phyloP scores from a whole-genome alignment of 2,888 invertebrate species.

The Amaurobius ferox region DNA sequence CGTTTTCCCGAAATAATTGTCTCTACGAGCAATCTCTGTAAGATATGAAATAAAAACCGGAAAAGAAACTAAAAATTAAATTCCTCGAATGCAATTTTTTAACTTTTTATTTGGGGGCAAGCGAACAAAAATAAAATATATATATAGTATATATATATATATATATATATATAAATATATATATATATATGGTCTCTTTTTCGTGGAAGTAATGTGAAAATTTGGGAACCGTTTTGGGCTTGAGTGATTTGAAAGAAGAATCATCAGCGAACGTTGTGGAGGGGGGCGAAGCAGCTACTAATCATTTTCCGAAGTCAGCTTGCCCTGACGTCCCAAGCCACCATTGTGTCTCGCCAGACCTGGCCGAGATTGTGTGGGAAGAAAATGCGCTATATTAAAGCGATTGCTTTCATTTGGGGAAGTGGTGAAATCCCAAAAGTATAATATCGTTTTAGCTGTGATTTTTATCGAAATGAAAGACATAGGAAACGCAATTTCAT shows the following conservation, averaged over 20 bases:
- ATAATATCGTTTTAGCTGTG: too few species aligned
- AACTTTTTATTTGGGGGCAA: constrained; percentile 18
- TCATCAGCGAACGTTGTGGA: constrained; percentile 56
- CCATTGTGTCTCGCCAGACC: constrained; percentile 53
- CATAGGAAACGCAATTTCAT: too few species aligned
- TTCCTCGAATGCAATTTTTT: constrained; percentile 7
- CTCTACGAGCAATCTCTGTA: background rate
- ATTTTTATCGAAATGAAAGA: too few species aligned
- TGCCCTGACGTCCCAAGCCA: constrained; percentile 51
- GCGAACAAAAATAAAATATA: constrained; percentile 41
- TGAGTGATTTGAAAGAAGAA: constrained; percentile 58
- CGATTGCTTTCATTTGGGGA: constrained; percentile 60
- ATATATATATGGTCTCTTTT: too few species aligned
- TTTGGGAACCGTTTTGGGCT: constrained; percentile 54
- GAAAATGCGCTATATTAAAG: constrained; percentile 41
- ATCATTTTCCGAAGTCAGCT: constrained; percentile 69
- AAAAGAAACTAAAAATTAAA: background rate
- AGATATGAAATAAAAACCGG: background rate
- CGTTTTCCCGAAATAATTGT: too few species aligned
- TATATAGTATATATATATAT: constrained; percentile 14
- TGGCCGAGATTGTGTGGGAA: background rate
- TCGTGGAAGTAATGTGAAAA: constrained; percentile 58
- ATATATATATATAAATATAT: too few species aligned
- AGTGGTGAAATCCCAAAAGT: constrained; percentile 34
- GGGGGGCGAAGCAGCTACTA: constrained; percentile 47